These are phyloP conservation scores for Temnothorax curvispinosus DNA, from an alignment of 1,140 invertebrate species.

Conservation along the genomic window DNA sequence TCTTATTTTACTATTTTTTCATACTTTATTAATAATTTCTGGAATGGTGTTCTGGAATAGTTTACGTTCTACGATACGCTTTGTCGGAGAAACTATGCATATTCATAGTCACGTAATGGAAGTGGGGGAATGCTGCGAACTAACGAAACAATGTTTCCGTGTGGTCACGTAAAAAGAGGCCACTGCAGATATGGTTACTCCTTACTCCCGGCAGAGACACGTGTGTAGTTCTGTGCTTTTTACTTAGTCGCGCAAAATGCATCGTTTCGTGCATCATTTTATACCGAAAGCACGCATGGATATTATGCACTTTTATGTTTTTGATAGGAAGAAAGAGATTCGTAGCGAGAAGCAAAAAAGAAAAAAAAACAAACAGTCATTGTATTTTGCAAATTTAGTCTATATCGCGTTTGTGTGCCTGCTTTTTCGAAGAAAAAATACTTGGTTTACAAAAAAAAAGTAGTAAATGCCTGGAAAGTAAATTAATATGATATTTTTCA, in stretches of 20 bases:
- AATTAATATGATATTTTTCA: background rate
- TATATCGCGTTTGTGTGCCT: background rate
- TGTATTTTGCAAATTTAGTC: slow-evolving; percentile 13
- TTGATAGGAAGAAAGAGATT: background rate
- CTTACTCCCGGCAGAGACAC: slow-evolving; percentile 14
- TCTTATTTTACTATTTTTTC: background rate
- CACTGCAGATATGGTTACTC: slow-evolving; percentile 48
- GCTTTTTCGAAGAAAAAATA: background rate
- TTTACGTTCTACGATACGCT: slow-evolving; percentile 6
- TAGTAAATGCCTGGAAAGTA: background rate
- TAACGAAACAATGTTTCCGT: slow-evolving; percentile 50
- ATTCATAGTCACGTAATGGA: slow-evolving; percentile 64
- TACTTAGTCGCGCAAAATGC: slow-evolving; percentile 17
- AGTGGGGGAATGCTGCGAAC: slow-evolving; percentile 15
- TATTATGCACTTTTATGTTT: background rate
- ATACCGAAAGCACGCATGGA: background rate
- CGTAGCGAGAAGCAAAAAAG: background rate
- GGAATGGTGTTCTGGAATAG: background rate
- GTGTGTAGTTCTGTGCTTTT: slow-evolving; percentile 13
- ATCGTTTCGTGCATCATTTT: background rate
- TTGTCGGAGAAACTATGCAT: slow-evolving; percentile 53
- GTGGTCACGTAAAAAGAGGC: slow-evolving; percentile 64
- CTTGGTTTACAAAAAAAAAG: background rate
- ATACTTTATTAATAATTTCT: background rate
- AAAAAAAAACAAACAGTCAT: background rate